Base-by-base conservation (phyloP, 2,888 invertebrate genomes). In the Callyntrura guangdongensis region DNA sequence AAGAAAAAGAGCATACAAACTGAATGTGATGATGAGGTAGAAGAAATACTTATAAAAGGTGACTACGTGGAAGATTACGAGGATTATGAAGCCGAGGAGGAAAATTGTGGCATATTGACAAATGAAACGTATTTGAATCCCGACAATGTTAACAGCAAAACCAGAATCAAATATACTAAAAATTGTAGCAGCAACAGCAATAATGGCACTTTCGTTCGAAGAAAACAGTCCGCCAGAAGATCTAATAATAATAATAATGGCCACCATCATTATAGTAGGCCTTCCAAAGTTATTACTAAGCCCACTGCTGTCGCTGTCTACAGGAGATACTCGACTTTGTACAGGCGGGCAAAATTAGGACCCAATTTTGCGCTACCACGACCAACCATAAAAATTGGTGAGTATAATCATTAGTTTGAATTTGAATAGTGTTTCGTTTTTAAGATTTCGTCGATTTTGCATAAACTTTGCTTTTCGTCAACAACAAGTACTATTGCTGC, bases 341-440 rank as follows among this genome's bases (percentile, higher is more conserved):
- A 92, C 87, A 77, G 93, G 72, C 91, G 90, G 64, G 92, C 91
- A 61, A 93, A 93, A 86, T 79, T 93, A 69, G 93, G 93, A 53
- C 92, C 92, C 47, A 93, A 93, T 91, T 94, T 94, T 91, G 93
- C 92, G 14, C 88, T 94, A 2, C 93, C 93, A 8, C 81, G 93
- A 64, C 92, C 93, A 61, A 91, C 91, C 72, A 88, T 93, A 69
- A 93, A 91, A 92, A 90, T 83, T 83, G 93, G 93, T 93, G 92
- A 93, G 93, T 77, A 20, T 20, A 9, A 69, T 45, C 67, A 79
- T 82, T 77, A 84, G 81, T 49, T 82, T 82, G 14, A 9, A 27
- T 69, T 69, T 69, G 14, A 49, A 56, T 56, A 8, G 12, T 45
- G 12, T n/a, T 47, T 45, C 47, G 69, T n/a, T 22, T 72, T 5